Base-by-base conservation (phyloP, 2,888 invertebrate genomes). In the Andrena marginata region DNA sequence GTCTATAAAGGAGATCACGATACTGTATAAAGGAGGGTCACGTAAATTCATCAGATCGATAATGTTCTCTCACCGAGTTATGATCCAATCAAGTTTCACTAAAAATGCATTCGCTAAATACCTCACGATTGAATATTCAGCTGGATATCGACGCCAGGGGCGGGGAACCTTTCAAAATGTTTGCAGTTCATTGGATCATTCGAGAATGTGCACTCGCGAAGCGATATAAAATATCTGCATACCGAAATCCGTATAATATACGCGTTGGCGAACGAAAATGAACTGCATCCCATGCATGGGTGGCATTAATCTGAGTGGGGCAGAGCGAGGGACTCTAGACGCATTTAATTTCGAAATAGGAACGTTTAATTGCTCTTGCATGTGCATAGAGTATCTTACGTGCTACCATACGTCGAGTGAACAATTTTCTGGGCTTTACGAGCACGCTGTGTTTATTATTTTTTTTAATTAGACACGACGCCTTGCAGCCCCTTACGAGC, bases 281-380 rank as follows among this genome's bases (percentile, higher is more conserved):
- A 29, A 49, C 60, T 62, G 13, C 29, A 31, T 68, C 35, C 23
- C 42, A 23, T 42, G 31, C 33, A 35, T 35, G 60, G 56, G 49
- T 49, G 26, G 29, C 26, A 67, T 75, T 67, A 68, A 75, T 75
- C 77, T 35, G 13, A 29, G 48, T 42, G 42, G 13, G 13, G 42
- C 3, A 42, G 13, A 42, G 42, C 42, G 13, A 10, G 3, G 10
- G 69, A 8, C 23, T 31, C 20, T 49, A 42, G 49, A 64, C 51
- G 23, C 69, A 63, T 77, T 80, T 77, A 69, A 77, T 77, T 60
- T 65, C 59, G 59, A 64, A 59, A 80, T 77, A 60, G 51, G 51
- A 33, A 26, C 35, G 35, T 80, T 80, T 77, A 79, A 80, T 80
- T 80, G 56, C 64, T 77, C 35, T 51, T 23, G 42, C 69, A 35